A percentile compares a stretch with the other conserved stretches of the same genome.
phyloP scores from a whole-genome alignment of 1,140 invertebrate genomes.

The Rhopalosiphum maidis region DNA sequence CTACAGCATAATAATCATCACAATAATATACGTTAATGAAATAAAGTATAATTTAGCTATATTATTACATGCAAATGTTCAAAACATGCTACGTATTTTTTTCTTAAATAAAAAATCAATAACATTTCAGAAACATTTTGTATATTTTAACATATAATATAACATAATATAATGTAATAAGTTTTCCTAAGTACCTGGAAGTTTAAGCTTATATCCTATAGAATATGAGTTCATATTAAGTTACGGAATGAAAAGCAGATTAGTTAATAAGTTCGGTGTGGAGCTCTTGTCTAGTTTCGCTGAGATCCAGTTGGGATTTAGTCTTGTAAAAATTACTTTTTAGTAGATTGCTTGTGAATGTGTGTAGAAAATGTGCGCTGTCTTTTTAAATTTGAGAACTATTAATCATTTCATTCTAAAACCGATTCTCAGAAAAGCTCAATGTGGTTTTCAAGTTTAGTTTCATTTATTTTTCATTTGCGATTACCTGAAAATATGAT shows the following conservation, averaged over 20 bases:
- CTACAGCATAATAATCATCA: neutral
- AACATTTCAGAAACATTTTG: neutral
- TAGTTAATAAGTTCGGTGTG: neutral
- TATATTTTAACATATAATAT: neutral
- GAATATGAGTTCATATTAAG: conserved; percentile 1
- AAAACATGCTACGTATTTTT: neutral
- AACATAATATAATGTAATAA: neutral
- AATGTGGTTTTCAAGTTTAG: neutral
- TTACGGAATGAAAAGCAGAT: neutral
- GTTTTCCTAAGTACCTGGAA: neutral
- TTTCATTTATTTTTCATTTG: neutral
- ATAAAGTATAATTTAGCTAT: neutral
- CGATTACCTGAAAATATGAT: neutral
- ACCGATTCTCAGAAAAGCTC: conserved; percentile 5
- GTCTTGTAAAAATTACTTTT: neutral
- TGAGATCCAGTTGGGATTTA: conserved; percentile 7
- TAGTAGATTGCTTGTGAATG: neutral
- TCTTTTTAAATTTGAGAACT: neutral
- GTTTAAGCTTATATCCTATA: neutral
- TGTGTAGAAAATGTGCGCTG: neutral
- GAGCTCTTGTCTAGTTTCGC: neutral
- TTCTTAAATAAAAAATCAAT: neutral
- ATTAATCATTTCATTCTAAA: neutral
- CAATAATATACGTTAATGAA: neutral
- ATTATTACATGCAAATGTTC: neutral